phyloP scores from a whole-genome alignment of 2,888 invertebrate genomes.

The Volucella inflata region DNA sequence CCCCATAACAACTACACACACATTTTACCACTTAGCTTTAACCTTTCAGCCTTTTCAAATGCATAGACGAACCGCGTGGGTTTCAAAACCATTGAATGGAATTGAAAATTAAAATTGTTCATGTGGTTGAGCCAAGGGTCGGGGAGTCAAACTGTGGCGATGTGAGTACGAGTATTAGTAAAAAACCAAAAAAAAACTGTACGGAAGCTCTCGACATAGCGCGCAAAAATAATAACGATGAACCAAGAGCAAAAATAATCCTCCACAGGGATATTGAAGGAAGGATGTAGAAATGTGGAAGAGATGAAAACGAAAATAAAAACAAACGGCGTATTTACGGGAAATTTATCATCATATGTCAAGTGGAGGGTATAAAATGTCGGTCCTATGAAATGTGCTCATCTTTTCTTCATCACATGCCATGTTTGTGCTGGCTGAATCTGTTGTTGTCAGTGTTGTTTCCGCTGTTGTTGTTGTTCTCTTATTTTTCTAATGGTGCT shows the following conservation, averaged over 20 bases:
- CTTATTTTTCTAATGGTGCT: neutral
- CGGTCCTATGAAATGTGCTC: constrained; percentile 54
- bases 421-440: neutral
- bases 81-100: constrained; percentile 38
- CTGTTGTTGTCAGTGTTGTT: neutral
- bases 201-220: constrained; percentile 30
- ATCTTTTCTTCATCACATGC: constrained; percentile 22
- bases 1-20: neutral
- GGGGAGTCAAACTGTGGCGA: too few species aligned
- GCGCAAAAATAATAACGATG: constrained; percentile 51
- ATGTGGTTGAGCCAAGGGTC: constrained; percentile 2
- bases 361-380: constrained; percentile 54
- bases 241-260: constrained; percentile 45
- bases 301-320: constrained; percentile 63
- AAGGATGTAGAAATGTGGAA: constrained; percentile 44
- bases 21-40: neutral
- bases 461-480: constrained; percentile 21
- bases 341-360: constrained; percentile 72
- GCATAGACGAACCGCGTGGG: neutral
- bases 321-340: constrained; percentile 63
- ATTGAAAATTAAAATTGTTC: constrained; percentile 59
- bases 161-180: too few species aligned
- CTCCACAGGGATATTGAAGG: constrained; percentile 2
- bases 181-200: constrained; percentile 32
- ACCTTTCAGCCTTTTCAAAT: neutral